Evolutionary conservation across 2,888 invertebrate genomes (phyloP), one percentile per base, ranked within the genome.

Genomic region (Pterobdella sp.): DNA sequence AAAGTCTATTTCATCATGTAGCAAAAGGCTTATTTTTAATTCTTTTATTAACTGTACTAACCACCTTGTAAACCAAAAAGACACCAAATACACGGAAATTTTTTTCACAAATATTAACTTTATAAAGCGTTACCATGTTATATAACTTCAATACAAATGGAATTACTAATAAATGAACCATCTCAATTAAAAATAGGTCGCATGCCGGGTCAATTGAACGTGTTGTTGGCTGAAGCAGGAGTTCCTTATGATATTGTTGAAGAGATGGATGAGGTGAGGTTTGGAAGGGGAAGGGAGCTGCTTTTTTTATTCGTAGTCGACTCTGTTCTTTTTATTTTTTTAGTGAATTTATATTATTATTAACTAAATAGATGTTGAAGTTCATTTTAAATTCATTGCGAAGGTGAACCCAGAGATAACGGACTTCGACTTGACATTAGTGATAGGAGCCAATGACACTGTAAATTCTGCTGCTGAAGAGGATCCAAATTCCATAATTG

Each of bases 151-250:
- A n/a, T n/a, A n/a, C n/a, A n/a, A n/a, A n/a, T n/a, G n/a, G n/a
- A n/a, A n/a, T n/a, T n/a, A n/a, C n/a, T n/a, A n/a, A 49, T 36
- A 26, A 68, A 7, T 72, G 7, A 35, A 18, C 10, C 35, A 14
- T 22, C 35, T 22, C 14, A 14, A 22, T 64, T 64, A 22, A 22
- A 64, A 22, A 52, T 36, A 91, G 91, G 92, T 73, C 89, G 93
- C 76, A 93, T 93, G 93, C 93, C 93, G 32, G 93, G 93, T 14
- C 93, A 93, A 82, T 84, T 93, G 80, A 93, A 93, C 81, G 93
- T 93, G n/a, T 85, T 93, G 75, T 86, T 93, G 72, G 93, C 93
- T 0, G 93, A 93, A 85, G 93, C 93, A 3, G 93, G 93, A n/a
- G 92, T 93, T 0, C 91, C 92, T 0, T 93, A 93, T 81, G 93